Evolutionary conservation across 2,888 invertebrate genomes (phyloP).

Genomic region (Acrobasis repandana): DNA sequence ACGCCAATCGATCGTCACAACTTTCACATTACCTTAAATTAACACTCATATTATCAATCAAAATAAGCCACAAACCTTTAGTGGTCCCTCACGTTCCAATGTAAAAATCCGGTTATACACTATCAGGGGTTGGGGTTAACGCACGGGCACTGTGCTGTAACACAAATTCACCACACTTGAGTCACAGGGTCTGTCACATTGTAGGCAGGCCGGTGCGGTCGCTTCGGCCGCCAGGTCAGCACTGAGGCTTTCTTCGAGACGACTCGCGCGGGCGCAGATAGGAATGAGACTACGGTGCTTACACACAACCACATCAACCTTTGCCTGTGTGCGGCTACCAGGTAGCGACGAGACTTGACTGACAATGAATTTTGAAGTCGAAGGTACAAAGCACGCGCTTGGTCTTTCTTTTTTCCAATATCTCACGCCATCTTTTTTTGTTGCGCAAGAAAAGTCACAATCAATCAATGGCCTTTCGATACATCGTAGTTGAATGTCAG

Average conservation of each 20-base stretch:
- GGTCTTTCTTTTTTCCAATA: constrained; percentile 20
- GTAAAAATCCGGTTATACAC: constrained; percentile 77
- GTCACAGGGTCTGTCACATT: constrained; percentile 72
- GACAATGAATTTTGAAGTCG: constrained; percentile 20
- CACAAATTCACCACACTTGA: constrained; percentile 76
- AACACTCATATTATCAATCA: constrained; percentile 50
- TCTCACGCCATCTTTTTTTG: constrained; percentile 22
- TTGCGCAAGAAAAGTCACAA: constrained; percentile 17
- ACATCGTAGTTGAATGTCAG: constrained; percentile 9
- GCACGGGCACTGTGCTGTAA: constrained; percentile 76
- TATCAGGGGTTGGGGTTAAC: constrained; percentile 79
- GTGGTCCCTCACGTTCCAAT: constrained; percentile 69
- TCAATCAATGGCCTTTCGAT: constrained; percentile 20
- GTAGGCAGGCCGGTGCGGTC: constrained; percentile 74
- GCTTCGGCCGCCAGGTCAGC: constrained; percentile 76
- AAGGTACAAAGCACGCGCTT: constrained; percentile 21
- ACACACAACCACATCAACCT: constrained; percentile 46
- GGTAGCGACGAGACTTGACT: constrained; percentile 36
- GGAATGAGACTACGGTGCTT: constrained; percentile 64
- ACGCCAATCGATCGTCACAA: constrained; percentile 72
- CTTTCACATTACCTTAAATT: constrained; percentile 82
- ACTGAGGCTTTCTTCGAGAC: constrained; percentile 78
- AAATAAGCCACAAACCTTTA: constrained; percentile 59
- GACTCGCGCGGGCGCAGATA: constrained; percentile 67
- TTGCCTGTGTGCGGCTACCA: constrained; percentile 42